Evolutionary conservation across 1,140 invertebrate genomes (phyloP).

Genomic region (Pachyrhynchus sulphureomaculatus): DNA sequence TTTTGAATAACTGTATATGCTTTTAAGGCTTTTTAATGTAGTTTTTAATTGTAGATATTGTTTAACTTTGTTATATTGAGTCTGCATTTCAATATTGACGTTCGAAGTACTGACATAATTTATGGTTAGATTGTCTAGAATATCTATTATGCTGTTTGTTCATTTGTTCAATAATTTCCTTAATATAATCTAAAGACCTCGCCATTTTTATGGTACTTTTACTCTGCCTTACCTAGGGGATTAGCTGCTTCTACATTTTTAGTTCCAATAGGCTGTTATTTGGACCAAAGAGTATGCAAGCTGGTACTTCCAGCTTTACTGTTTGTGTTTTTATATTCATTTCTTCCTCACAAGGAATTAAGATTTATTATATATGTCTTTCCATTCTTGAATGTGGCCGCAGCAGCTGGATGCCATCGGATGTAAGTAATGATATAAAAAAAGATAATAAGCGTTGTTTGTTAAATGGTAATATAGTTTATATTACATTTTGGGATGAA

Average conservation of each 20-base stretch:
- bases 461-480: no score
- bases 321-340: constrained; percentile 91
- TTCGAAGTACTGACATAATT: no score
- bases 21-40: no score
- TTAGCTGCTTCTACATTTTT: constrained; percentile 79
- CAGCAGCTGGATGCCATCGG: constrained; percentile 80
- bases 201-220: constrained; percentile 98
- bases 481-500: no score
- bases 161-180: no score
- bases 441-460: not conserved
- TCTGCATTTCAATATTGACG: no score
- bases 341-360: constrained; percentile 97
- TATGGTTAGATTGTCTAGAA: no score
- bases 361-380: constrained; percentile 97
- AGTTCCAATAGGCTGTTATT: constrained; percentile 75
- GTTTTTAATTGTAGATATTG: no score
- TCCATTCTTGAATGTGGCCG: constrained; percentile 90
- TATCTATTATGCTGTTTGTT: no score
- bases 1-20: no score
- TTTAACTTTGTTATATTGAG: no score
- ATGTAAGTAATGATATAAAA: constrained; percentile 85
- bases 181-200: no score
- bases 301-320: constrained; percentile 73
- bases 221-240: constrained; percentile 91
- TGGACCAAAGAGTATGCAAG: constrained; percentile 69